A percentile compares a stretch with the other conserved stretches of the same genome.
Conservation (phyloP, 2,113 vertebrate genomes). For the Daboia siamensis region DNA sequence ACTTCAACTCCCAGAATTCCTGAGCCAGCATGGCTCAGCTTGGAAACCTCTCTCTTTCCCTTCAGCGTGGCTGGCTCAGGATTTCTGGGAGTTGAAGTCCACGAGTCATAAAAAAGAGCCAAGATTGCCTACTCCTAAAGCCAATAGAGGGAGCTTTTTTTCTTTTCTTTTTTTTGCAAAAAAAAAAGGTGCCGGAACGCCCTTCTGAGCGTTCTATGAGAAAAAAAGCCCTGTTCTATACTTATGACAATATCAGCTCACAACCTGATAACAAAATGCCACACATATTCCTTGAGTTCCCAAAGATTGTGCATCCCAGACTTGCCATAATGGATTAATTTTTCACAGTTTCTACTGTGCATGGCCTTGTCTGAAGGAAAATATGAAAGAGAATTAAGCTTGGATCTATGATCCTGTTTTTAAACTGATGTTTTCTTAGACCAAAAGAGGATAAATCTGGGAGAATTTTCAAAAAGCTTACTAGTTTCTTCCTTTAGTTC, state of each 20-base stretch:
- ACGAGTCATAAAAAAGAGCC: no score
- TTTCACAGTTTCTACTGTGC: not conserved
- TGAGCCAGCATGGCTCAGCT: no score
- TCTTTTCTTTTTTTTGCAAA: no score
- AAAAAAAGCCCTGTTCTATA: not conserved
- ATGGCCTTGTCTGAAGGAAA: not conserved
- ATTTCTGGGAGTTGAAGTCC: no score
- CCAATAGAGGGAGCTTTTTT: no score
- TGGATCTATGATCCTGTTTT: not conserved
- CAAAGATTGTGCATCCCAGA: not conserved
- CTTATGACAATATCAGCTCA: not conserved
- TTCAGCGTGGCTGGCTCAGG: no score
- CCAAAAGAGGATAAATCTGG: not conserved
- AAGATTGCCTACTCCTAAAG: no score
- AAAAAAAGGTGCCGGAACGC: no score
- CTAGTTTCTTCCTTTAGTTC: constrained; percentile 73
- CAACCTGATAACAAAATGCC: not conserved
- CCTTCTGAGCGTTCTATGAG: no score
- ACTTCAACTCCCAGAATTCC: no score
- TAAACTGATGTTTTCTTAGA: not conserved
- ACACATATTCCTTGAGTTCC: not conserved
- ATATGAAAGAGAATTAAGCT: not conserved
- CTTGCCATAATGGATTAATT: not conserved
- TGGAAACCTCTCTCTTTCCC: no score
- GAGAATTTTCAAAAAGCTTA: not conserved